phyloP scores from a whole-genome alignment of 2,797 vertebrate genomes.

The Allobates femoralis region DNA sequence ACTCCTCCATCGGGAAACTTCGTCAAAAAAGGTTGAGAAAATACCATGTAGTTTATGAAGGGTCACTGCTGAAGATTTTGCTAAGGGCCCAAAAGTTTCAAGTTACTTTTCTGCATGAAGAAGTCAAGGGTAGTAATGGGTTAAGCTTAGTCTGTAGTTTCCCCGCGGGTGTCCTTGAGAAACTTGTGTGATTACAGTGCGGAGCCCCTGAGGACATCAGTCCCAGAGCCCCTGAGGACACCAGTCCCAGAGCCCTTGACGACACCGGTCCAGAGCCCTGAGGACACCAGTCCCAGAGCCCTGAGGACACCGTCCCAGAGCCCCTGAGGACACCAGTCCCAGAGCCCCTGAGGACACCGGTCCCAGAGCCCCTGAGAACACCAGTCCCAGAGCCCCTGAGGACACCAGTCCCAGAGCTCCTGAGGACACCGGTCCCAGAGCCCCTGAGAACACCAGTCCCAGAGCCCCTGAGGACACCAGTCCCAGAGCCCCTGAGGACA shows the following conservation, averaged over 20 bases:
- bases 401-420: constrained; percentile 5
- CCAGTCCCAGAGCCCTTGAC: no score
- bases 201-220: constrained; percentile 18
- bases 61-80: background rate
- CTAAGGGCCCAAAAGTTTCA: background rate
- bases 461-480: constrained; percentile 17
- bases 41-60: background rate
- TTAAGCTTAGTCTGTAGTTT: constrained; percentile 34
- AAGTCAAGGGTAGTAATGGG: background rate
- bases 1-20: no score
- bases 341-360: constrained; percentile 17
- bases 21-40: no score
- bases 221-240: no score
- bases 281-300: no score
- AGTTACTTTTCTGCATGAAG: background rate
- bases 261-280: no score
- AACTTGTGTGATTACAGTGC: constrained; percentile 12
- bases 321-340: constrained; percentile 23
- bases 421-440: constrained; percentile 7
- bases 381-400: constrained; percentile 23
- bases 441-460: constrained; percentile 21
- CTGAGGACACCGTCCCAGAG: no score
- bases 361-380: constrained; percentile 15
- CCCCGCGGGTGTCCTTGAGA: background rate
- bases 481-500: constrained; percentile 16